Conservation (phyloP, 2,113 vertebrate genomes). For the Pseudolaguvia tuberculata region DNA sequence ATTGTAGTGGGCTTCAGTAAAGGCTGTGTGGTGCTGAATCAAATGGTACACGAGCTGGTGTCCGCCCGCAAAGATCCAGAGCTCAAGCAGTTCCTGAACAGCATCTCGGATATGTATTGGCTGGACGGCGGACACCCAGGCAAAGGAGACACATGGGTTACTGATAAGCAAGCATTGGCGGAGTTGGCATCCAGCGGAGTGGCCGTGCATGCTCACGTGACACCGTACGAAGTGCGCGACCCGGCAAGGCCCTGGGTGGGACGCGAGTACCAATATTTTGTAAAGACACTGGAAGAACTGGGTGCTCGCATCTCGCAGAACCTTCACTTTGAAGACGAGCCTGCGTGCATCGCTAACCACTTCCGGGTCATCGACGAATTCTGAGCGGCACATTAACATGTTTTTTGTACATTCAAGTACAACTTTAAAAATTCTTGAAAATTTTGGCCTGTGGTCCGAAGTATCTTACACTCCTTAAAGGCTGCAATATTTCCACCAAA, state of each 20-base stretch:
- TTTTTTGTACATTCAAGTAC: neutral
- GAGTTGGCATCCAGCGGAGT: slow-evolving; percentile 79
- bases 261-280: slow-evolving; percentile 82
- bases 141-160: slow-evolving; percentile 93
- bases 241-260: slow-evolving; percentile 95
- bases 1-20: slow-evolving; percentile 94
- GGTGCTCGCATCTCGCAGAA: slow-evolving; percentile 74
- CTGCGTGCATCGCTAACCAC: slow-evolving; percentile 88
- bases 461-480: neutral
- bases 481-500: neutral
- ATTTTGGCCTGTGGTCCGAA: neutral
- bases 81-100: slow-evolving; percentile 70
- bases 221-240: slow-evolving; percentile 91
- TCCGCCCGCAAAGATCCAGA: slow-evolving; percentile 78
- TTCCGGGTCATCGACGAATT: slow-evolving; percentile 87
- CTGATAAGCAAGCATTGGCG: slow-evolving; percentile 74
- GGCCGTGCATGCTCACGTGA: slow-evolving; percentile 84
- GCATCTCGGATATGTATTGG: slow-evolving; percentile 87
- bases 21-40: slow-evolving; percentile 97
- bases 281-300: slow-evolving; percentile 79
- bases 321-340: slow-evolving; percentile 85
- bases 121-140: slow-evolving; percentile 94
- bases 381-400: slow-evolving; percentile 46
- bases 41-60: slow-evolving; percentile 84
- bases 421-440: neutral